phyloP scores from a whole-genome alignment of 2,888 invertebrate genomes.

The Ochropleura leucogaster region DNA sequence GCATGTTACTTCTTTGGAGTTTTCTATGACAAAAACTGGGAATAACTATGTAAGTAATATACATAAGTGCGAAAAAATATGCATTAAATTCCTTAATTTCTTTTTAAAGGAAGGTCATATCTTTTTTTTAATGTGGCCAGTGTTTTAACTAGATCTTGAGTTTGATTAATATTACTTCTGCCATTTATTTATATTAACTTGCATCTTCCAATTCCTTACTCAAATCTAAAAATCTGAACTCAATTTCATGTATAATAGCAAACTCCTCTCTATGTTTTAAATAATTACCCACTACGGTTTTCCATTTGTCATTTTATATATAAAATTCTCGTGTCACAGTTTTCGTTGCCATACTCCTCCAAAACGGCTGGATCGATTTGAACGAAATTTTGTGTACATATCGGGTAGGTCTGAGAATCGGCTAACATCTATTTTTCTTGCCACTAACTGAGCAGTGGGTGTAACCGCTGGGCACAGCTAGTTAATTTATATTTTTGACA shows the following conservation, averaged over 20 bases:
- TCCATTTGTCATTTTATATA: too few relatives aligned
- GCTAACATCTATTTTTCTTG: too few relatives aligned
- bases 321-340: too few relatives aligned
- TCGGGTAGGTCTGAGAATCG: too few relatives aligned
- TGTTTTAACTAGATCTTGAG: neutral
- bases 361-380: too few relatives aligned
- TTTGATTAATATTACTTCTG: neutral
- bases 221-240: neutral
- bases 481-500: too few relatives aligned
- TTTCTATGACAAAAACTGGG: slow-evolving; percentile 63
- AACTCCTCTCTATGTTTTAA: neutral
- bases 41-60: slow-evolving; percentile 72
- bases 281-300: too few relatives aligned
- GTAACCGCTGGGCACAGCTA: too few relatives aligned
- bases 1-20: slow-evolving; percentile 37
- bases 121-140: neutral
- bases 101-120: too few relatives aligned
- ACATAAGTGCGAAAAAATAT: neutral
- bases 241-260: neutral
- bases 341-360: too few relatives aligned
- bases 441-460: too few relatives aligned
- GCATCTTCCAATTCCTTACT: neutral
- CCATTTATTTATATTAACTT: neutral
- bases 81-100: neutral
- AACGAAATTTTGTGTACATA: too few relatives aligned